These are phyloP conservation scores for Scaptomyza flava DNA, from an alignment of 2,888 invertebrate genomes.

Conservation along the genomic window DNA sequence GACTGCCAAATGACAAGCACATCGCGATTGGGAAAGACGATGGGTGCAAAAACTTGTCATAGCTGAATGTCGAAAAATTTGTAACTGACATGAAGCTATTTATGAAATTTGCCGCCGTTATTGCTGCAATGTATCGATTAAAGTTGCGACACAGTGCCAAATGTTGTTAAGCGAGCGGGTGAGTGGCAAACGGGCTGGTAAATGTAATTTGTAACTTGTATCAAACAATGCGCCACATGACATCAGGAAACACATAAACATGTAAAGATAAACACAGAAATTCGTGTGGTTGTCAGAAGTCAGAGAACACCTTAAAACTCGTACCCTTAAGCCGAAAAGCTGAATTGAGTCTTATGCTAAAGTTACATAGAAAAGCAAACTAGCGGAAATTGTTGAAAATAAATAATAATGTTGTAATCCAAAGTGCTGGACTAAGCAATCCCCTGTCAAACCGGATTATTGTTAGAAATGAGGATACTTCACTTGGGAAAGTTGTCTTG, in stretches of 20 bases:
- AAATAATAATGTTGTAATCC: slow-evolving; percentile 40
- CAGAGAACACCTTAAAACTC: slow-evolving; percentile 23
- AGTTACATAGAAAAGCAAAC: slow-evolving; percentile 54
- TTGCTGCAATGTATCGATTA: slow-evolving; percentile 65
- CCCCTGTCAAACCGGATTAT: not conserved
- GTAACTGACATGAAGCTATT: slow-evolving; percentile 65
- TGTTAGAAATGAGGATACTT: no score
- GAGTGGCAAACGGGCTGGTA: not conserved
- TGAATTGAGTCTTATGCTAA: slow-evolving; percentile 64
- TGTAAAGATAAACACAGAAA: slow-evolving; percentile 26
- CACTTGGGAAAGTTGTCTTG: no score
- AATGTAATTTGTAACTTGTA: slow-evolving; percentile 55
- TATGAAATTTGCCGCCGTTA: slow-evolving; percentile 47
- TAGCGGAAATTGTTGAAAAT: slow-evolving; percentile 59
- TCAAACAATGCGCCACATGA: slow-evolving; percentile 72
- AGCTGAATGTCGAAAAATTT: slow-evolving; percentile 58
- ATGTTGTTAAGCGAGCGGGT: slow-evolving; percentile 32
- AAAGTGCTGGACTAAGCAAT: not conserved
- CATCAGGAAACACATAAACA: slow-evolving; percentile 13
- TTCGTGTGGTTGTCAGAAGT: slow-evolving; percentile 33
- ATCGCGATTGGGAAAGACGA: not conserved
- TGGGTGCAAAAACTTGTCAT: slow-evolving; percentile 33
- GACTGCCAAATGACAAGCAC: slow-evolving; percentile 29
- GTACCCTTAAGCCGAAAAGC: slow-evolving; percentile 26
- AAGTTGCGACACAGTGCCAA: slow-evolving; percentile 70